These are phyloP conservation scores for Heliconius hortense DNA, from an alignment of 2,888 invertebrate species.

Conservation along the genomic window DNA sequence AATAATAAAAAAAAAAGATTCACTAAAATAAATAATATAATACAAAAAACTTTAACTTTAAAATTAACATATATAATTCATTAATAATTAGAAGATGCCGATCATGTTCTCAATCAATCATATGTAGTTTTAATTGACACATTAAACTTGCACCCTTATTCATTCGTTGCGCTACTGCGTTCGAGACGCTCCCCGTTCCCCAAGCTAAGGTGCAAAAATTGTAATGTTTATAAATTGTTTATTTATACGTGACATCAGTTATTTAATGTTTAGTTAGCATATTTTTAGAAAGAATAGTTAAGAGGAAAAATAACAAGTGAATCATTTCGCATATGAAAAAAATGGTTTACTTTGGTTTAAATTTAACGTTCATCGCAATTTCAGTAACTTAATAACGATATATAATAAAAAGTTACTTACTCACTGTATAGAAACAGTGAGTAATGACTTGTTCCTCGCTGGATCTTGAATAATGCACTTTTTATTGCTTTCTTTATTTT, in stretches of 20 bases:
- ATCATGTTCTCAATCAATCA: conserved; percentile 76
- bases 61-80: conserved; percentile 65
- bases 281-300: neutral
- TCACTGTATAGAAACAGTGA: conserved; percentile 19
- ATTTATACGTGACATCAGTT: conserved; percentile 59
- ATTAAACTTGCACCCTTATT: conserved; percentile 70
- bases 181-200: conserved; percentile 50
- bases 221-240: conserved; percentile 76
- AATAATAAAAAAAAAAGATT: conserved; percentile 56
- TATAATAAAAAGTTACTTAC: conserved; percentile 11
- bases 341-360: neutral
- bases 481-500: conserved; percentile 59
- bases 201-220: conserved; percentile 57
- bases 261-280: neutral
- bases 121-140: conserved; percentile 58
- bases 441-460: conserved; percentile 17
- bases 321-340: neutral
- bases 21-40: conserved; percentile 42
- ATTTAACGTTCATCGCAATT: neutral
- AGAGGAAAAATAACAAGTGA: neutral
- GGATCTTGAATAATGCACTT: conserved; percentile 61
- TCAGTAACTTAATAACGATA: conserved; percentile 16
- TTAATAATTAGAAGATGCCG: conserved; percentile 67
- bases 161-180: conserved; percentile 46
- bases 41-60: conserved; percentile 56